Conservation (phyloP, 2,113 vertebrate genomes). For the Pardalotus punctatus region DNA sequence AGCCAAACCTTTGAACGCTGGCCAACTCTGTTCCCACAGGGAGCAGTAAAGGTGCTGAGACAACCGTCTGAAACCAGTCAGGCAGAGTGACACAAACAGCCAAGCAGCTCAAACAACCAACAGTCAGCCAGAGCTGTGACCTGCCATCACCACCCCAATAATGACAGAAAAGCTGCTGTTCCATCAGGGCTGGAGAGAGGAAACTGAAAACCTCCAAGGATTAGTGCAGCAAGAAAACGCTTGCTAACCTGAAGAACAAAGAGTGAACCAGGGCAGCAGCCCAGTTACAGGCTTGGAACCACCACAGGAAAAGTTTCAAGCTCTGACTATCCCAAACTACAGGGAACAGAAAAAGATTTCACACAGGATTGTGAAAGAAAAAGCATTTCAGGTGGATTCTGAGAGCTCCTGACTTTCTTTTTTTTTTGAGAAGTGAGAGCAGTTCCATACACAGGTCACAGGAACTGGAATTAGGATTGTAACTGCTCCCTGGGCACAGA, state of each 20-base stretch:
- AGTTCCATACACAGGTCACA: neutral
- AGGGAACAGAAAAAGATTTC: neutral
- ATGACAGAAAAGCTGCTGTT: neutral
- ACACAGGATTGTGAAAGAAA: rapidly evolving
- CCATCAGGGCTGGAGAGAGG: neutral
- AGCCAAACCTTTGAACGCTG: neutral
- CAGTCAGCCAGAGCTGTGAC: neutral
- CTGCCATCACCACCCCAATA: neutral
- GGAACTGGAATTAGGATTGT: neutral
- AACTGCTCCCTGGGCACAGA: neutral
- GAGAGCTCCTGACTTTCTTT: neutral
- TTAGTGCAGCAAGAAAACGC: neutral
- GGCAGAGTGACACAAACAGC: neutral
- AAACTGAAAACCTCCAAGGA: neutral
- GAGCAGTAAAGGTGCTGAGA: neutral
- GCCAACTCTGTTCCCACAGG: neutral
- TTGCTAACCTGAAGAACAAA: neutral
- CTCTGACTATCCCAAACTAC: neutral
- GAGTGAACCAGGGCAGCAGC: neutral
- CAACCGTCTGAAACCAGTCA: neutral
- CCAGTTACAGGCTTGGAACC: neutral
- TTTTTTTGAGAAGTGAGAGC: neutral
- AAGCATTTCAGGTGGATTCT: neutral
- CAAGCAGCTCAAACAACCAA: neutral
- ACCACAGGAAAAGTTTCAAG: neutral